Conservation (phyloP, 2,888 invertebrate species). For the Strigamia transsilvanica region DNA sequence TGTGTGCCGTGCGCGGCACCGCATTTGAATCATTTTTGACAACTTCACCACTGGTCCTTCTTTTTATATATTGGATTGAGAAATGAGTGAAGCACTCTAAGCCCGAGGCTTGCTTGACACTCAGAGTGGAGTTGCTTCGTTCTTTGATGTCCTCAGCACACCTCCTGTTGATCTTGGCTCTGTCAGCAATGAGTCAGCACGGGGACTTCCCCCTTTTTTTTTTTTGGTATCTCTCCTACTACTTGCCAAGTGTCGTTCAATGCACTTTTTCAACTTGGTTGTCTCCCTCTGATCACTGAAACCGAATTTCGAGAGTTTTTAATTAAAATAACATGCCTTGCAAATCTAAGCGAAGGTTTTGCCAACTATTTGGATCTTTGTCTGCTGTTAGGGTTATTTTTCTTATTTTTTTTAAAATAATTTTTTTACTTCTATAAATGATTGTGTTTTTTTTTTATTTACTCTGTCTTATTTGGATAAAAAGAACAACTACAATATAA, state of each 20-base stretch:
- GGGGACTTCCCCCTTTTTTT: slow-evolving; percentile 44
- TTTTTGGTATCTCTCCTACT: slow-evolving; percentile 8
- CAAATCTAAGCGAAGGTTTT: too few species aligned
- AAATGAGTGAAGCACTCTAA: slow-evolving; percentile 48
- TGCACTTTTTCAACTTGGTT: slow-evolving; percentile 12
- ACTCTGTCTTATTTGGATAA: too few species aligned
- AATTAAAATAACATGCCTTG: too few species aligned
- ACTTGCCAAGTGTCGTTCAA: slow-evolving; percentile 46
- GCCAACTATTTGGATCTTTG: too few species aligned
- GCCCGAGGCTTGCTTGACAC: slow-evolving; percentile 32
- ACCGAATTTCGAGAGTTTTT: background rate
- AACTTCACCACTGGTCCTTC: background rate
- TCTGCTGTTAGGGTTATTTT: too few species aligned
- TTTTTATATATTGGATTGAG: slow-evolving; percentile 49
- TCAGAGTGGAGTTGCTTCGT: slow-evolving; percentile 32
- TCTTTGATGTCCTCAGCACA: slow-evolving; percentile 46
- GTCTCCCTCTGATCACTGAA: background rate
- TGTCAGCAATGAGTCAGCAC: slow-evolving; percentile 48
- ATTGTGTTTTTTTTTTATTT: too few species aligned
- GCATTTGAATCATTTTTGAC: slow-evolving; percentile 48
- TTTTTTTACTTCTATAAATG: too few species aligned
- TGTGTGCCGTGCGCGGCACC: background rate
- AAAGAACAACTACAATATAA: too few species aligned
- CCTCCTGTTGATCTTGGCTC: slow-evolving; percentile 49
- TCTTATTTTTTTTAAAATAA: too few species aligned